Percentiles rank a stretch among this genome's conserved stretches.
These are phyloP conservation scores for Microchirus variegatus DNA, from an alignment of 2,797 vertebrate genomes.

Conservation along the genomic window DNA sequence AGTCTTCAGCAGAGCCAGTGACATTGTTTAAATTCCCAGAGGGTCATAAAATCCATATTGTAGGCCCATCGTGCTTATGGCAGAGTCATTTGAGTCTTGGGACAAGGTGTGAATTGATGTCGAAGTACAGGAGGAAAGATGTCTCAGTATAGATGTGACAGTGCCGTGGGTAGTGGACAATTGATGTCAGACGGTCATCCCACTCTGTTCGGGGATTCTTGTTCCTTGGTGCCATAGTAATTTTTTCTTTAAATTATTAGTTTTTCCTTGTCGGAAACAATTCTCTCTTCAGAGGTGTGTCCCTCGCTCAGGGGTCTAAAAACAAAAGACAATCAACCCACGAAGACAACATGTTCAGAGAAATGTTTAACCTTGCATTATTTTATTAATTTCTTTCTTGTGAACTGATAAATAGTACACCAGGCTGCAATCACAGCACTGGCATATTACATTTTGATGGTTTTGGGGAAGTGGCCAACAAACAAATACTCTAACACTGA, in stretches of 20 bases:
- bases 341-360: no score
- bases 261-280: background rate
- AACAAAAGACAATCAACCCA: no score
- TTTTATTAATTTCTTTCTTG: no score
- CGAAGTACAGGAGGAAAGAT: slow-evolving; percentile 18
- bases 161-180: slow-evolving; percentile 13
- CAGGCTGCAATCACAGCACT: no score
- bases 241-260: slow-evolving; percentile 5
- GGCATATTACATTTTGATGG: no score
- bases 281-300: background rate
- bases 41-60: slow-evolving; percentile 24
- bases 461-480: no score
- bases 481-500: no score
- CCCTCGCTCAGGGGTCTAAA: background rate
- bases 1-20: background rate
- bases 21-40: slow-evolving; percentile 12
- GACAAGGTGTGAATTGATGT: slow-evolving; percentile 25
- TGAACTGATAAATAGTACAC: no score
- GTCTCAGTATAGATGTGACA: slow-evolving; percentile 10
- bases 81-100: slow-evolving; percentile 25
- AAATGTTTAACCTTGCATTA: no score
- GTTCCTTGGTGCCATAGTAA: slow-evolving; percentile 13
- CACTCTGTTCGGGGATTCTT: slow-evolving; percentile 10
- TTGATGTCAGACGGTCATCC: slow-evolving; percentile 12
- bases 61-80: slow-evolving; percentile 31